Evolutionary conservation across 2,888 invertebrate genomes (phyloP), one percentile per base, ranked within the genome.

Genomic region (Eumacrocentrus americanus): DNA sequence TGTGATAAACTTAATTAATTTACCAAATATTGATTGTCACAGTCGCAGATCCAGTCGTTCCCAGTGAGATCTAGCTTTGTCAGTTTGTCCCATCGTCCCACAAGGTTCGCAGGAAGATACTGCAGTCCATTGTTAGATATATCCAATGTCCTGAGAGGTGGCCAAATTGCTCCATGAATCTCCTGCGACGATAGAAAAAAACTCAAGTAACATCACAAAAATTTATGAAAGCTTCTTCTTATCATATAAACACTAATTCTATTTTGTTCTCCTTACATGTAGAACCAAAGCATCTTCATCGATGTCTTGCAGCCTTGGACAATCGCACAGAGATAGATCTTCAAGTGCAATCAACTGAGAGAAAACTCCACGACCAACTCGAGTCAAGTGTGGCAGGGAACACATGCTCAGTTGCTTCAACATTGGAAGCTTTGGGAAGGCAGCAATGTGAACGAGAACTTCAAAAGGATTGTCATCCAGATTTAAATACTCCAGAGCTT

Each of bases 1-100:
- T 1, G 11, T 16, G 18, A 50, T 18, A 34, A 35, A 20, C 18
- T 11, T 6, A n/a, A 34, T 14, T 7, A 54, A 74, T 73, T 76
- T 12, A 92, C 87, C 81, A 94, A 84, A 87, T 90, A 90, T 72
- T 90, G 88, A 60, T 92, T 92, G 62, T 88, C 85, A 71, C 91
- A 91, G 76, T 92, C 91, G 74, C 94, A 94, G 22, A 85, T 82
- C 88, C 87, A 94, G 0, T 90, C 88, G 76, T 94, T 94, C 70
- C 85, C 85, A 34, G 86, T 84, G 6, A 94, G 83, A 66, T 91
- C 88, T 51, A 94, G 76, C 51, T 83, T 83, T 23, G 84, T 82
- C 12, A 94, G 76, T 23, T 84, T 80, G 69, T 90, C 88, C 93
- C 92, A 93, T 54, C 88, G 86, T 0, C 86, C 84, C 2, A 89